These are phyloP conservation scores for Limnephilus auricula DNA, from an alignment of 2,888 invertebrate species.

Conservation along the genomic window DNA sequence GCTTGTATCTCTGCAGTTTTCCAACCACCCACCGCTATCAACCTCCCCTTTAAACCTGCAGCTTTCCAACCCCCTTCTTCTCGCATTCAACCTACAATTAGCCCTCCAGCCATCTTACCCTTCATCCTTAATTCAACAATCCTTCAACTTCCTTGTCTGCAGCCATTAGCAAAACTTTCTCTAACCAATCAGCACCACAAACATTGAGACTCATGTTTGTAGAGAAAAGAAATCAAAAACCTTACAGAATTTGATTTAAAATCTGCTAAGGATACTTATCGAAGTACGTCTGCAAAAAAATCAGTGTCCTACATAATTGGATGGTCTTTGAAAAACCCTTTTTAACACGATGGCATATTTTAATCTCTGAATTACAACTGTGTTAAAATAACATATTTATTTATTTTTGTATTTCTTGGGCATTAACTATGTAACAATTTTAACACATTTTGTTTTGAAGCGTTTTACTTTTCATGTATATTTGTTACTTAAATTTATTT, in stretches of 20 bases:
- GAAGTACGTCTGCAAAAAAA: not conserved
- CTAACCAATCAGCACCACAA: conserved; percentile 32
- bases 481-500: too few species aligned
- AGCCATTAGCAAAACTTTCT: conserved; percentile 20
- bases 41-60: not conserved
- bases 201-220: not conserved
- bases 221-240: not conserved
- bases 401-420: too few species aligned
- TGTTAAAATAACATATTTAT: too few species aligned
- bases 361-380: too few species aligned
- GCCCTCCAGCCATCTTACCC: not conserved
- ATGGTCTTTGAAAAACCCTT: too few species aligned
- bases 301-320: not conserved
- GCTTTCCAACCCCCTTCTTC: not conserved
- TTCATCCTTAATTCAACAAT: not conserved
- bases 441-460: too few species aligned
- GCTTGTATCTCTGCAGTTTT: too few species aligned
- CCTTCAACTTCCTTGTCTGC: not conserved
- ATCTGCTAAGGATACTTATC: not conserved
- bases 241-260: not conserved
- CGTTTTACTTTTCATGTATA: too few species aligned
- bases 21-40: too few species aligned
- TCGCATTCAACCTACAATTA: not conserved
- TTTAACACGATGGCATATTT: too few species aligned
- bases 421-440: too few species aligned